Percentiles rank a stretch among this genome's conserved stretches.
phyloP scores from a whole-genome alignment of 2,888 invertebrate genomes.

The Idaea aversata region DNA sequence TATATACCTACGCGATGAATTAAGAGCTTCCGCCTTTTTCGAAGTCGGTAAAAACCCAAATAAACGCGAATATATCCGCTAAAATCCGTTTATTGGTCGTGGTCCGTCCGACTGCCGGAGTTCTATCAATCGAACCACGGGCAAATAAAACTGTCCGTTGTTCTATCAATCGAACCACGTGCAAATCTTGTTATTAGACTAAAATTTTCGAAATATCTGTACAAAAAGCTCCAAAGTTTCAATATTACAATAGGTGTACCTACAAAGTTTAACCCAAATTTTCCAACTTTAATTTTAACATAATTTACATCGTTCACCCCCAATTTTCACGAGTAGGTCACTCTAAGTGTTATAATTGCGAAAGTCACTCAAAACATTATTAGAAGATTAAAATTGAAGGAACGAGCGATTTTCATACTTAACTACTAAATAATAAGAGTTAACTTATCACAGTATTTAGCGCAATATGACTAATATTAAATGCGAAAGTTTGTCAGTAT shows the following conservation, averaged over 20 bases:
- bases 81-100: too few species aligned
- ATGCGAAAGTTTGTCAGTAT: neutral
- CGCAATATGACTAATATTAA: neutral
- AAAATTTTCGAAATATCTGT: neutral
- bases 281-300: neutral
- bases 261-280: neutral
- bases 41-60: too few species aligned
- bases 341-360: neutral
- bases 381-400: neutral
- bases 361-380: neutral
- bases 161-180: too few species aligned
- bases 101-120: too few species aligned
- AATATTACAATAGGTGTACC: neutral
- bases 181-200: too few species aligned
- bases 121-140: too few species aligned
- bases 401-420: neutral
- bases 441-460: neutral
- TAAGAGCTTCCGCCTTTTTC: too few species aligned
- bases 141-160: too few species aligned
- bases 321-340: neutral
- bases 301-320: neutral
- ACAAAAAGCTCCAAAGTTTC: neutral
- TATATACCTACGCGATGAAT: too few species aligned
- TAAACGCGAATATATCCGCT: too few species aligned
- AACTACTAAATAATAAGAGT: neutral